Evolutionary conservation across 2,888 invertebrate genomes (phyloP).

Genomic region (Cephus nigrinus): DNA sequence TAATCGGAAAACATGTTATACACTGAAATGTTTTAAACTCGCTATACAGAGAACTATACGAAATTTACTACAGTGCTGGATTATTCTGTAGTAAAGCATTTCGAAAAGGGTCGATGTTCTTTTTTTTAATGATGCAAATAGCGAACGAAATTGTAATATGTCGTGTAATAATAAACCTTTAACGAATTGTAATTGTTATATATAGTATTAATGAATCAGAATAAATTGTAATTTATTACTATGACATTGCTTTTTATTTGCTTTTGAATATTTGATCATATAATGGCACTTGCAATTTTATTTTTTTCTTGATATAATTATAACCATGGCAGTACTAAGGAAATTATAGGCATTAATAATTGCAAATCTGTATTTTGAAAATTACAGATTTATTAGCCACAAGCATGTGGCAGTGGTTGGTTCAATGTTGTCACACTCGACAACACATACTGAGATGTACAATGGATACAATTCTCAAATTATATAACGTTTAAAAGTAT

Average conservation of each 20-base stretch:
- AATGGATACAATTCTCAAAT: background rate
- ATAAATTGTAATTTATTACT: constrained; percentile 65
- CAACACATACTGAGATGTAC: background rate
- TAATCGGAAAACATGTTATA: background rate
- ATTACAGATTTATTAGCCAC: constrained; percentile 7
- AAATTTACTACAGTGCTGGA: constrained; percentile 11
- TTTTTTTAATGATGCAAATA: background rate
- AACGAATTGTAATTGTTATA: constrained; percentile 33
- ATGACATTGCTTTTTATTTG: constrained; percentile 22
- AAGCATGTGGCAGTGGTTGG: background rate
- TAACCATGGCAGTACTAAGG: background rate
- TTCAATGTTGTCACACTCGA: background rate
- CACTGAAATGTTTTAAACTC: background rate
- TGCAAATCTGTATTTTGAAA: background rate
- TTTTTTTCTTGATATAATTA: background rate
- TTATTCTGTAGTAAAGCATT: constrained; percentile 12
- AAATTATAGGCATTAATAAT: background rate
- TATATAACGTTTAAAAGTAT: background rate
- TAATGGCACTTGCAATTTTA: constrained; percentile 6
- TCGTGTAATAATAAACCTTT: background rate
- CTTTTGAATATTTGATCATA: constrained; percentile 7
- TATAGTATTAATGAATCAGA: constrained; percentile 54
- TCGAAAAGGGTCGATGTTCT: background rate
- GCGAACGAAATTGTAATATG: background rate
- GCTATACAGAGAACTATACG: background rate